Evolutionary conservation across 2,888 invertebrate genomes (phyloP).

Genomic region (Caprella mutica): DNA sequence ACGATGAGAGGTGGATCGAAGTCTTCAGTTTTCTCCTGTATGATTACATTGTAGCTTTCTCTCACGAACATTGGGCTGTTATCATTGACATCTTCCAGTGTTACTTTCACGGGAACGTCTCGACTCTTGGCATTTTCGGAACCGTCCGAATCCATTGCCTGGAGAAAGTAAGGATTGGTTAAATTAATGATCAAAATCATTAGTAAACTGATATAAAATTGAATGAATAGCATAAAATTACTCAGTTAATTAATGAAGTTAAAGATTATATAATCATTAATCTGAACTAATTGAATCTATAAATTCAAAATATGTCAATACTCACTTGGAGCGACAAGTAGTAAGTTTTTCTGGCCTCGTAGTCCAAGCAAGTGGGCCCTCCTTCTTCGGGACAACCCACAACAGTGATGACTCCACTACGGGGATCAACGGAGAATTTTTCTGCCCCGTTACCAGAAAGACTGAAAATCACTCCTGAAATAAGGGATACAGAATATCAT

Average conservation of each 20-base stretch:
- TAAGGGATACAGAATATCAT: too few relatives aligned
- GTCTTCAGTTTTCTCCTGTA: conserved; percentile 72
- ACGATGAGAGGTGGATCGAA: conserved; percentile 56
- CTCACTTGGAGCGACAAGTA: conserved; percentile 68
- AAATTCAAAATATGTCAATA: too few relatives aligned
- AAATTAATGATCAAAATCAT: too few relatives aligned
- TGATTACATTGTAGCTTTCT: conserved; percentile 64
- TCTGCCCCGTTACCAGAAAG: conserved; percentile 71
- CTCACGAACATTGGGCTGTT: conserved; percentile 67
- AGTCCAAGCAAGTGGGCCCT: conserved; percentile 64
- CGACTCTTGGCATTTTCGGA: too few relatives aligned
- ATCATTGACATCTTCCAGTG: conserved; percentile 73
- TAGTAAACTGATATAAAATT: too few relatives aligned
- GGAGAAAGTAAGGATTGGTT: conserved; percentile 23
- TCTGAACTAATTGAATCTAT: too few relatives aligned
- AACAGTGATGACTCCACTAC: conserved; percentile 69
- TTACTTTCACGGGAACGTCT: conserved; percentile 65
- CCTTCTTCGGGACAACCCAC: conserved; percentile 60
- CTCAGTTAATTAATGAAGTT: too few relatives aligned
- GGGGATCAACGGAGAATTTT: conserved; percentile 64
- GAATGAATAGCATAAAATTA: too few relatives aligned
- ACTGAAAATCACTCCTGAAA: too few relatives aligned
- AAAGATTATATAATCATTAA: too few relatives aligned
- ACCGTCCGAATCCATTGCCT: conserved; percentile 77
- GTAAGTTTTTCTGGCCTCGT: conserved; percentile 67